These are phyloP conservation scores for Gasterosteus aculeatus DNA, from an alignment of 2,113 vertebrate genomes.

Conservation along the genomic window DNA sequence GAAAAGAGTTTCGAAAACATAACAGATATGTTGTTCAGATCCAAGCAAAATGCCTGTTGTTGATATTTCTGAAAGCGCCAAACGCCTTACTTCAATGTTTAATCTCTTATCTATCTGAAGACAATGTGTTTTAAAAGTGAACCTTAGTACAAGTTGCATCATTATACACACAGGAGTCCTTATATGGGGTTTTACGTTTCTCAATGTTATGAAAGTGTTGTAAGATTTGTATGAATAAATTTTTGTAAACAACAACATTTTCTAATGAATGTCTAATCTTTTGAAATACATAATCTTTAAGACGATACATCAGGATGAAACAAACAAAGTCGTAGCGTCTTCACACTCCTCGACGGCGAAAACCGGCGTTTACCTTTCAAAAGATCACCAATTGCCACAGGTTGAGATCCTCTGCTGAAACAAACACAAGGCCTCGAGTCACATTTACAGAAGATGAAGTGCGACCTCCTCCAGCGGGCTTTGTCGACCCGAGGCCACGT, in stretches of 20 bases:
- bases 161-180: conserved; percentile 90
- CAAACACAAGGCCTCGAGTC: conserved; percentile 25
- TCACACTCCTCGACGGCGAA: not conserved
- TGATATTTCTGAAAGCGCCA: conserved; percentile 91
- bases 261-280: conserved; percentile 90
- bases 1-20: conserved; percentile 82
- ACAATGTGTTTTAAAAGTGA: conserved; percentile 88
- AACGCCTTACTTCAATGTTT: conserved; percentile 96
- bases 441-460: conserved; percentile 42
- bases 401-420: conserved; percentile 20
- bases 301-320: not conserved
- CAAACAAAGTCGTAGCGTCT: not conserved
- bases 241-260: conserved; percentile 97
- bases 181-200: conserved; percentile 89
- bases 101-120: conserved; percentile 85
- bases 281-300: conserved; percentile 78
- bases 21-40: conserved; percentile 83
- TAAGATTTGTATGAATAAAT: conserved; percentile 99
- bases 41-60: conserved; percentile 87
- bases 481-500: not conserved
- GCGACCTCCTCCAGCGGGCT: conserved; percentile 35
- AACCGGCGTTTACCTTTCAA: not conserved
- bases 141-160: conserved; percentile 85
- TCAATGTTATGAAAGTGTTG: conserved; percentile 96
- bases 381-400: conserved; percentile 1